Conservation (phyloP, 37 sponge, comb jelly and placozoan genomes). For the Aplysina aerophoba region DNA sequence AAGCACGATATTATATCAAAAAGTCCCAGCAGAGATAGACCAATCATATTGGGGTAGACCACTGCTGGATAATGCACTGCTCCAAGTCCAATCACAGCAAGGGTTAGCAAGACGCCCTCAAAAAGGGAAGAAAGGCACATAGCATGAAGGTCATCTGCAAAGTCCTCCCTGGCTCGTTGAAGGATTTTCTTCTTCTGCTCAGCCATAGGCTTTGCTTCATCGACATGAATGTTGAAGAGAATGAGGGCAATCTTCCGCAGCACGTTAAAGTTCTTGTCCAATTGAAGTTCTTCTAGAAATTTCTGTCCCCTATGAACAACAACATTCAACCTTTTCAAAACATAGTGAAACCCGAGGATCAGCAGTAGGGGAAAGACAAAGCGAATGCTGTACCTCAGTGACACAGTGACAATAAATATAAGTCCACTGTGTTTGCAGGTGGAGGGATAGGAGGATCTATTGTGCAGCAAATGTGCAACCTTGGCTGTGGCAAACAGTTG, state of each 20-base stretch:
- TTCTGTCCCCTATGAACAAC: no score
- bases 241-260: background rate
- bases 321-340: background rate
- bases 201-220: background rate
- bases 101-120: background rate
- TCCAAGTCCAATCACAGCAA: background rate
- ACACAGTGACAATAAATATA: background rate
- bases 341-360: constrained; percentile 13
- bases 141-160: constrained; percentile 15
- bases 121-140: constrained; percentile 13
- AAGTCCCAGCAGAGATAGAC: background rate
- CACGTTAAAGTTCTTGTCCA: background rate
- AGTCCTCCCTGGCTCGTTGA: background rate
- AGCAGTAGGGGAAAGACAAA: constrained; percentile 9
- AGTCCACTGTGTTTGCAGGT: constrained; percentile 21
- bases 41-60: background rate
- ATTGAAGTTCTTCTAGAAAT: background rate
- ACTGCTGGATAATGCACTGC: background rate
- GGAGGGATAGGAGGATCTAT: background rate
- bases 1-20: constrained; percentile 7
- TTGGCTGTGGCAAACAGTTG: constrained; percentile 14
- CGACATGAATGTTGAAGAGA: background rate
- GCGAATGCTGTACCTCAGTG: background rate
- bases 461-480: background rate
- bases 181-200: background rate